Base-by-base conservation (phyloP, 1,140 invertebrate species). In the Eciton burchellii region DNA sequence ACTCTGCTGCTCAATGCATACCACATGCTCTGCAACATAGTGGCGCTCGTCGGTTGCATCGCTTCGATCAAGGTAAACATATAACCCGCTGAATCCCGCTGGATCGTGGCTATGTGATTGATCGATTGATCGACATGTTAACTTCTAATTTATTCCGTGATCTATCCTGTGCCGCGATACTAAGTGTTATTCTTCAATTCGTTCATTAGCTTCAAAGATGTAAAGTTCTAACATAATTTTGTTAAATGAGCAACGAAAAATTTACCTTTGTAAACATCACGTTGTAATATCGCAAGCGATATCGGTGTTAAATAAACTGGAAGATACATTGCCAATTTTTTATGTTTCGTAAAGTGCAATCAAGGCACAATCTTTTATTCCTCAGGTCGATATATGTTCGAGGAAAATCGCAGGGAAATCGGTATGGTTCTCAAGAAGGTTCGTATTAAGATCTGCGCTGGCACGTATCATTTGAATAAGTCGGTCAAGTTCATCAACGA, bases 1-100 rank as follows among this genome's bases (percentile, higher is more conserved):
- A 97, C 97, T 0, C 94, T 98, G 0, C 95, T 98, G 16, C 96
- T 98, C 79, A 97, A 97, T 90, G 96, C 97, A 6, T 98, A 98
- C 94, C 97, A 98, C 92, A 97, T 97, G 93, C 95, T 98, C 5
- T 98, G 97, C 92, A 97, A 97, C 89, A 96, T 97, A 60, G 94
- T 97, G 35, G 96, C 96, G 9, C 94, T 97, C 9, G 90, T 95
- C 12, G 96, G 97, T 11, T 96, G 96, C 90, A 95, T 97, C 47
- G 93, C 96, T 21, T 96, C 97, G 11, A 95, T 97, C 79, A 97
- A 97, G 96, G 97, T 97, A 94, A 90, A 54, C 81, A 19, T 16
- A 9, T n/a, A 3, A 26, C 16, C 19, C 0, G n/a, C 35, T 35
- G 35, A 6, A 35, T 35, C 35, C 35, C 35, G 35, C 6, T 6